Evolutionary conservation across 2,113 vertebrate genomes (phyloP), one percentile per base, ranked within the genome.

Genomic region (Dasypus novemcinctus): DNA sequence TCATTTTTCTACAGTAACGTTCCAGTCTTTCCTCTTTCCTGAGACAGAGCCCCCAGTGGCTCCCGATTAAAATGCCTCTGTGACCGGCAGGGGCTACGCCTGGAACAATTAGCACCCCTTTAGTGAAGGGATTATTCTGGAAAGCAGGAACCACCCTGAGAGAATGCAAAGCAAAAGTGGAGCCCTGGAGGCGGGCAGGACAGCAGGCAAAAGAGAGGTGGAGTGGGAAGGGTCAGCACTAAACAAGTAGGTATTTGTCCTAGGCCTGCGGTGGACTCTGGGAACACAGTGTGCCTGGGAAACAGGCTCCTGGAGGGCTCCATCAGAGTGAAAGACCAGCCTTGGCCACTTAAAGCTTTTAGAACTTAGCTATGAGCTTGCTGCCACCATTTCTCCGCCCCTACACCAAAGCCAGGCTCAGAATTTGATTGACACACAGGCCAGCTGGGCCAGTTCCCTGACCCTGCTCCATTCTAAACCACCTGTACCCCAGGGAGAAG

Each of bases 351-450:
- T 10, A 43, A 41, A 7, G n/a, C 54, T 76, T 29, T 43, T n/a
- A 25, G 64, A 91, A 17, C 36, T 66, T 41, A 46, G 57, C 31
- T 17, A 1, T 1, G 8, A 7, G 18, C 31, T 81, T 9, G 38
- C 18, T 23, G 31, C 17, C 63, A 0, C 31, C 63, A 0, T 23
- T 0, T 17, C 15, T 43, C 5, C 25, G 25, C 2, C 5, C 63
- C 4, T 4, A 27, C 14, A 13, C 43, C 11, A 7, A 33, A 74
- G 29, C n/a, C 54, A 11, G 2, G 3, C 52, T 36, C 25, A 43
- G 41, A 38, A 36, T 36, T 68, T n/a, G 66, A 68, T 7, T 68
- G 33, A n/a, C 20, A 17, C 66, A 68, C 9, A 12, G 33, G 66
- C 17, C 9, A 31, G 33, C 13, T 17, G 66, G 6, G 17, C 66